A percentile compares a stretch with the other conserved stretches of the same genome.
phyloP scores from a whole-genome alignment of 2,888 invertebrate species.

The Agrilus mali region DNA sequence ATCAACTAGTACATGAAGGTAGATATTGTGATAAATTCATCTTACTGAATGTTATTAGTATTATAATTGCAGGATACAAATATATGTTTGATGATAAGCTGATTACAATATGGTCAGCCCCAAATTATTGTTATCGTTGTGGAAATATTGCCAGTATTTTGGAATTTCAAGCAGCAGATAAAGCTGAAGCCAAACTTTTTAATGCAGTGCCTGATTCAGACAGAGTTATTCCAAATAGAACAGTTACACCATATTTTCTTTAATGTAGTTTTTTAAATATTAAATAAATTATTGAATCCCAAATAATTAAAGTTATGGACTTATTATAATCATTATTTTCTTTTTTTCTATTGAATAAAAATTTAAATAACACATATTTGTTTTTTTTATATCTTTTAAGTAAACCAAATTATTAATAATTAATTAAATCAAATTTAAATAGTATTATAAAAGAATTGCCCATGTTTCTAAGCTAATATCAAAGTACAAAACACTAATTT shows the following conservation, averaged over 20 bases:
- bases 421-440: no score
- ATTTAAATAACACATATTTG: no score
- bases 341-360: no score
- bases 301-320: neutral
- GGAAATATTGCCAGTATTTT: conserved; percentile 97
- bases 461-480: no score
- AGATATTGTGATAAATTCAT: conserved; percentile 14
- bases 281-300: neutral
- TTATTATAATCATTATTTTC: no score
- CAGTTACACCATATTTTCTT: conserved; percentile 94
- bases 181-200: conserved; percentile 75
- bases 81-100: conserved; percentile 96
- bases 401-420: no score
- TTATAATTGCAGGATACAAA: conserved; percentile 63
- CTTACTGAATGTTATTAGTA: neutral
- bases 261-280: conserved; percentile 32
- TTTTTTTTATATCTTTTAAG: no score
- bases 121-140: conserved; percentile 99
- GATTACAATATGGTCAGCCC: conserved; percentile 99
- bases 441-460: no score
- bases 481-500: no score
- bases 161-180: conserved; percentile 69
- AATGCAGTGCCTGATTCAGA: conserved; percentile 92
- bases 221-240: conserved; percentile 83
- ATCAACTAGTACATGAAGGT: conserved; percentile 99